Conservation (phyloP, 2,888 invertebrate genomes). For the Palloptera scutellata region DNA sequence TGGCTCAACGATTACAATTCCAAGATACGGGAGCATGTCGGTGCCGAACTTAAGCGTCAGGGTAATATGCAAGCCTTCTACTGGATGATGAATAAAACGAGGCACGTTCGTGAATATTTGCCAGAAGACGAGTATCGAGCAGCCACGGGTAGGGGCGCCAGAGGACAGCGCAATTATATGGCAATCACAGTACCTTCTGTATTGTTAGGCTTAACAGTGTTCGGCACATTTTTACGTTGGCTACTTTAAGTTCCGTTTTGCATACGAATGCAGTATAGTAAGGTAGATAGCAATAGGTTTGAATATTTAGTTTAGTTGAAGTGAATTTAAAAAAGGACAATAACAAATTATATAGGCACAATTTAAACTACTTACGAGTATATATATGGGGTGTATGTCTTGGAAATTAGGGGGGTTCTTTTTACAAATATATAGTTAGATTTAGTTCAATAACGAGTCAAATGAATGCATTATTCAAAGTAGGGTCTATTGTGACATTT, state of each 20-base stretch:
- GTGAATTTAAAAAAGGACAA: too few relatives aligned
- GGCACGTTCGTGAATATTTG: slow-evolving; percentile 70
- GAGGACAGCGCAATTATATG: slow-evolving; percentile 34
- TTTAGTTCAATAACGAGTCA: too few relatives aligned
- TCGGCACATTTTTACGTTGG: slow-evolving; percentile 41
- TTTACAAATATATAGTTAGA: too few relatives aligned
- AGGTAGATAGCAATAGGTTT: too few relatives aligned
- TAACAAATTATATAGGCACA: too few relatives aligned
- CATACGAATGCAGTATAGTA: too few relatives aligned
- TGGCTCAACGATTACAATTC: slow-evolving; percentile 85
- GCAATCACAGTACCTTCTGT: slow-evolving; percentile 37
- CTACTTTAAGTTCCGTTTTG: slow-evolving; percentile 31
- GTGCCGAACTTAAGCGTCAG: slow-evolving; percentile 76
- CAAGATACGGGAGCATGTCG: slow-evolving; percentile 75
- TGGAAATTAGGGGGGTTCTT: too few relatives aligned
- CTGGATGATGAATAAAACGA: slow-evolving; percentile 87
- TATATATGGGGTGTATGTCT: too few relatives aligned
- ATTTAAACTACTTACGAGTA: too few relatives aligned
- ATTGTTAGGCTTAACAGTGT: slow-evolving; percentile 38
- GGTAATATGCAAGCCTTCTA: slow-evolving; percentile 76
- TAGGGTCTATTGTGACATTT: too few relatives aligned
- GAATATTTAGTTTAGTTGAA: too few relatives aligned
- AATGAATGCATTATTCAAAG: too few relatives aligned
- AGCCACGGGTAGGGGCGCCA: slow-evolving; percentile 44
- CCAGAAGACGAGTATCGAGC: slow-evolving; percentile 62